Percentiles rank a stretch among this genome's conserved stretches.
phyloP scores from a whole-genome alignment of 2,113 vertebrate species.

The Nannospalax galili region DNA sequence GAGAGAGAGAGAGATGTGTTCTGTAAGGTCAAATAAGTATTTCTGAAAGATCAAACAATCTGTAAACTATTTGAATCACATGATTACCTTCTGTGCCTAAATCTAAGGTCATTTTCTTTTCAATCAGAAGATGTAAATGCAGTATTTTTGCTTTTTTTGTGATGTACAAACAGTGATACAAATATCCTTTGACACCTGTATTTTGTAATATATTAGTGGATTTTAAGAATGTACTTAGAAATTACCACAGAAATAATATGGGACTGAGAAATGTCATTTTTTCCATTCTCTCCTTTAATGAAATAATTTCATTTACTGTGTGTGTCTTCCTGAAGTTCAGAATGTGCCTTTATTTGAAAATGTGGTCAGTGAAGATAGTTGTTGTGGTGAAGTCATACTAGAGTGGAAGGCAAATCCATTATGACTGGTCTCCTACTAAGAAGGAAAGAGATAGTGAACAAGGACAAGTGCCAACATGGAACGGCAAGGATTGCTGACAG shows the following conservation, averaged over 20 bases:
- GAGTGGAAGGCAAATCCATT: not conserved
- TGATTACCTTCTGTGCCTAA: not conserved
- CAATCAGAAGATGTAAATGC: not conserved
- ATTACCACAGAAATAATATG: not conserved
- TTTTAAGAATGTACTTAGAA: not conserved
- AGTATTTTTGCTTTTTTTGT: not conserved
- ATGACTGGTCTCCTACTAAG: not conserved
- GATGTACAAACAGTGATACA: not conserved
- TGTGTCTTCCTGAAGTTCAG: not conserved
- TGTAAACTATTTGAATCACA: not conserved
- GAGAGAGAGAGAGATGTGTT: too few relatives aligned
- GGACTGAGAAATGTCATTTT: not conserved
- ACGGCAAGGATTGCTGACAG: not conserved
- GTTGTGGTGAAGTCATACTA: not conserved
- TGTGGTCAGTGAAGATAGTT: not conserved
- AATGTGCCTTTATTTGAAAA: not conserved
- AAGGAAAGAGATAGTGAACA: not conserved
- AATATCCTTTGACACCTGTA: not conserved
- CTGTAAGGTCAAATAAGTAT: not conserved
- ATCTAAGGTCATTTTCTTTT: not conserved
- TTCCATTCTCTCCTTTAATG: not conserved
- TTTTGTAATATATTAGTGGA: not conserved
- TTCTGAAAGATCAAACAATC: not conserved
- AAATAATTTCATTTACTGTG: not conserved
- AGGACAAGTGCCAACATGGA: not conserved